Base-by-base conservation (phyloP, 37 sponge, comb jelly and placozoan species). In the Crambe crambe region DNA sequence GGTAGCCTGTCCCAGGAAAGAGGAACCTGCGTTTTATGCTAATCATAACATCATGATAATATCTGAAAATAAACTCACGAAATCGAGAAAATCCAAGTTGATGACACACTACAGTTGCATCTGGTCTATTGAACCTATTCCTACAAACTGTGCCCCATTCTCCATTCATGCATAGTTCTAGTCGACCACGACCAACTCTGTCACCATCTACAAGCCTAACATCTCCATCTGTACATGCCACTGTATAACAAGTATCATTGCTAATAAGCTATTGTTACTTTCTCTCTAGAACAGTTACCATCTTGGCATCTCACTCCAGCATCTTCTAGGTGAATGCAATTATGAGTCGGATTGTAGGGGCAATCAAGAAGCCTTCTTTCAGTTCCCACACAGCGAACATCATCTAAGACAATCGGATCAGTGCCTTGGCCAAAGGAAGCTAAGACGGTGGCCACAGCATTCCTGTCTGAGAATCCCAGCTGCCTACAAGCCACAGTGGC, bases 141-240 rank as follows among this genome's bases (percentile, higher is more conserved):
- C 31, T 37, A 31, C 72, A 75, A 32, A 75, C 76, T 54, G 76
- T 75, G 37, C 58, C 58, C 76, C 76, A 75, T 54, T 60, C 35
- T 57, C 76, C 76, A 51, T 59, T 75, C 17, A 60, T 1, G 18
- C 61, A 59, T 1, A 75, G 23, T 31, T 75, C 76, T 58, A 75
- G 56, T 23, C 76, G 76, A 34, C 76, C 76, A 15, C 44, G 36
- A 56, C 34, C 21, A 31, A 36, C 35, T 34, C 6, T 8, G 6
- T n/a, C 12, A 18, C 72, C 72, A 42, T 31, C 72, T 36, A 34
- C 18, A 42, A 70, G 72, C 31, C 72, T 70, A 20, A 61, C 15
- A 29, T 20, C 63, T 29, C 63, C 63, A 61, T 61, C 15, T 5
- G 6, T 4, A 61, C 63, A 61, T 61, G 30, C 6, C 25, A 23